Base-by-base conservation (phyloP, 1,140 invertebrate genomes). In the Euura saliciscinereae region DNA sequence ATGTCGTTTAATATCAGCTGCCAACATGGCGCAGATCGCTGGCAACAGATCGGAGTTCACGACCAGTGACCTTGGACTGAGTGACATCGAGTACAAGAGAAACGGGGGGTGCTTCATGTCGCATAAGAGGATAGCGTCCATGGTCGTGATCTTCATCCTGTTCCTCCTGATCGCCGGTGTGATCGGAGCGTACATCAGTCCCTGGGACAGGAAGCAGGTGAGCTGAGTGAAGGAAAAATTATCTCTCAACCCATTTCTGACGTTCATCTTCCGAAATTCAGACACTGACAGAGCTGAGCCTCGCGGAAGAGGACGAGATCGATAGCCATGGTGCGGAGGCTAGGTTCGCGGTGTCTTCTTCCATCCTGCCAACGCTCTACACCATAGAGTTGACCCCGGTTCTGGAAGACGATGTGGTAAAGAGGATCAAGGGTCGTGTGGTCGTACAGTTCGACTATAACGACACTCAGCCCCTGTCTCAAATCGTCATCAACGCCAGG, bases 91-190 rank as follows among this genome's bases (percentile, higher is more conserved):
- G 65, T 82, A 79, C 65, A 77, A 82, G 44, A 77, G 81, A 45
- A 76, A 77, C 4, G 80, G 81, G 45, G 85, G 85, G 42, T 85
- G 80, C 73, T 85, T 85, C 71, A 66, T 86, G 46, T 79, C 84
- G 2, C 81, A 85, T 65, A 79, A 77, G 51, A 85, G 80, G 67
- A 75, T 79, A 45, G 76, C 79, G 2, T 76, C 81, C 46, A 76
- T 78, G 8, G 69, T 81, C 42, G 75, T 78, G 6, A 70, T 80
- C 0, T 67, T 82, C 42, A 72, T 85, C 43, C 73, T 83, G n/a
- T 68, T 74, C 0, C 13, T 82, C 0, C 70, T 84, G 4, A 80
- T 77, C 6, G 80, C 78, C 2, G 84, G 79, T 10, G 75, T 83
- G 66, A 74, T 84, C 11, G 84, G 80, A 13, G 82, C 79, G 70